Evolutionary conservation across 1,140 invertebrate species (phyloP).

Genomic region (Mya arenaria): DNA sequence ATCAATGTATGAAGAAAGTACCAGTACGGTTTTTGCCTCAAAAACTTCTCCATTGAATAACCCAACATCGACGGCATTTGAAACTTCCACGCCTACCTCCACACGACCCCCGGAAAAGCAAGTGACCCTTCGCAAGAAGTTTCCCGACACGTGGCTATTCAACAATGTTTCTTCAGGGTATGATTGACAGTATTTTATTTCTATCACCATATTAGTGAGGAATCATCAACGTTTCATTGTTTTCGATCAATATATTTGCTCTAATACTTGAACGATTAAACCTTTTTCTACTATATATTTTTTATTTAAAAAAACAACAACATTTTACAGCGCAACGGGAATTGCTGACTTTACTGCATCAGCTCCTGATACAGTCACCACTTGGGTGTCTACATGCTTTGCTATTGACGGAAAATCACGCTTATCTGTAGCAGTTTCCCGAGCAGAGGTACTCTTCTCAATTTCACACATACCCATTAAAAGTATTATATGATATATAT

Average conservation of each 20-base stretch:
- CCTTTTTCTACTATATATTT: no score
- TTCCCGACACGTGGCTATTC: conserved; percentile 10
- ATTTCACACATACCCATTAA: no score
- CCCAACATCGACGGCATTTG: no score
- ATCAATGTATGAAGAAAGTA: no score
- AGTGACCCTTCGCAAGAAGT: background rate
- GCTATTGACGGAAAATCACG: background rate
- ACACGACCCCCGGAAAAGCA: background rate
- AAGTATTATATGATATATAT: no score
- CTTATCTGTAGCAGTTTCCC: background rate
- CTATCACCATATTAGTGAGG: background rate
- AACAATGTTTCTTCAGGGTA: background rate
- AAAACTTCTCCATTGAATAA: no score
- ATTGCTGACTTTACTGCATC: background rate
- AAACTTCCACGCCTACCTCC: no score
- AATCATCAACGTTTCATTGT: no score
- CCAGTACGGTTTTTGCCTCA: no score
- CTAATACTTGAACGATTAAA: no score
- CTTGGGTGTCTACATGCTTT: background rate
- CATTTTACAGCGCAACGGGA: background rate
- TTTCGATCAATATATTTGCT: no score
- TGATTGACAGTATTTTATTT: background rate
- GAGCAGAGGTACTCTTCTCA: background rate
- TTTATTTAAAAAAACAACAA: no score
- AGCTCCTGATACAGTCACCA: background rate